A percentile compares a stretch with the other conserved stretches of the same genome.
These are phyloP conservation scores for Phengaris alcon DNA, from an alignment of 2,888 invertebrate species.

Conservation along the genomic window DNA sequence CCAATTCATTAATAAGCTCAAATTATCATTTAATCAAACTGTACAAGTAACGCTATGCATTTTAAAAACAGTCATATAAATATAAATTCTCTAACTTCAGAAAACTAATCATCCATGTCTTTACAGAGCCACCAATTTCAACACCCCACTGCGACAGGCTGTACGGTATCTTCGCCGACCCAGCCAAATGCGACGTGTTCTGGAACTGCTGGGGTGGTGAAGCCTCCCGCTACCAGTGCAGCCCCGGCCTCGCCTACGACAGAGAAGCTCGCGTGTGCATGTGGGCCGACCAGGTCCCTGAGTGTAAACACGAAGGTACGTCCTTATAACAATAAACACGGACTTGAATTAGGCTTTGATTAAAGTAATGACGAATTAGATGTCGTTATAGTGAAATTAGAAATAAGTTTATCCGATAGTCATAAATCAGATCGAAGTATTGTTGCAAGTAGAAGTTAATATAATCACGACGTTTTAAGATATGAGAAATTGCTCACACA, in stretches of 20 bases:
- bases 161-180: constrained; percentile 95
- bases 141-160: constrained; percentile 91
- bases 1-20: too few species aligned
- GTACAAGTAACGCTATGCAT: too few species aligned
- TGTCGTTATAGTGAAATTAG: not conserved
- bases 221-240: constrained; percentile 95
- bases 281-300: constrained; percentile 97
- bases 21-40: too few species aligned
- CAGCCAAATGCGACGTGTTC: constrained; percentile 93
- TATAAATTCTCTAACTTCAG: not conserved
- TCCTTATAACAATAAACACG: constrained; percentile 30
- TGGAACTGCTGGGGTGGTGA: constrained; percentile 99
- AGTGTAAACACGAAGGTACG: constrained; percentile 93
- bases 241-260: constrained; percentile 96
- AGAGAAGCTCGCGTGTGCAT: constrained; percentile 95
- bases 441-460: too few species aligned
- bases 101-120: constrained; percentile 26
- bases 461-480: too few species aligned
- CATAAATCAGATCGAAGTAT: too few species aligned
- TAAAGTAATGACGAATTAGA: not conserved
- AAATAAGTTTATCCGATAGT: too few species aligned
- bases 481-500: too few species aligned
- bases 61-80: too few species aligned
- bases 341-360: not conserved
- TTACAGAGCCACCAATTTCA: constrained; percentile 88